Conservation (phyloP, 2,797 vertebrate genomes). For the Alauda arvensis region DNA sequence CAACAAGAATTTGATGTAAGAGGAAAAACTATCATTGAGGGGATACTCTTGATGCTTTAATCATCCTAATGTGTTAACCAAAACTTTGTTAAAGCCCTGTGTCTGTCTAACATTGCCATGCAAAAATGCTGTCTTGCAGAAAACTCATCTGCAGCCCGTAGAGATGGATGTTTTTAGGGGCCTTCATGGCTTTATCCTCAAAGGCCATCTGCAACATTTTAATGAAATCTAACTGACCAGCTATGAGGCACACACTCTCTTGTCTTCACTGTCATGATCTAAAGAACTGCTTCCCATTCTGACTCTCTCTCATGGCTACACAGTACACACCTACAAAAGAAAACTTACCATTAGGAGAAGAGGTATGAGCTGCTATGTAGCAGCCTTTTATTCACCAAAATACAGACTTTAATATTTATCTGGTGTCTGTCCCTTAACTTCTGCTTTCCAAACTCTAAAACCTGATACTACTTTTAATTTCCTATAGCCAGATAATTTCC, state of each 20-base stretch:
- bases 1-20: conserved; percentile 3
- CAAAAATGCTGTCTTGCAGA: conserved; percentile 9
- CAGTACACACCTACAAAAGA: not conserved
- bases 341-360: not conserved
- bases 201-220: not conserved
- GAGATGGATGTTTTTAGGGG: not conserved
- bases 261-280: not conserved
- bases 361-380: not conserved
- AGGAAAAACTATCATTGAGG: not conserved
- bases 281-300: not conserved
- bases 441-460: not conserved
- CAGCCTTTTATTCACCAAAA: not conserved
- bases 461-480: not conserved
- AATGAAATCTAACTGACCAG: not conserved
- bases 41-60: not conserved
- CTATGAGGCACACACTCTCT: not conserved
- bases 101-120: not conserved
- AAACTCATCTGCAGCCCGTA: conserved; percentile 1
- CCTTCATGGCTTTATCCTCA: not conserved
- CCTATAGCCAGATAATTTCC: not conserved
- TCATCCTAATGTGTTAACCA: not conserved
- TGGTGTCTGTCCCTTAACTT: not conserved
- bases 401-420: not conserved
- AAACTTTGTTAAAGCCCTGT: conserved; percentile 9
- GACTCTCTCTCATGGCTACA: not conserved